Conservation (phyloP, 1,140 invertebrate species). For the Elysia chlorotica region DNA sequence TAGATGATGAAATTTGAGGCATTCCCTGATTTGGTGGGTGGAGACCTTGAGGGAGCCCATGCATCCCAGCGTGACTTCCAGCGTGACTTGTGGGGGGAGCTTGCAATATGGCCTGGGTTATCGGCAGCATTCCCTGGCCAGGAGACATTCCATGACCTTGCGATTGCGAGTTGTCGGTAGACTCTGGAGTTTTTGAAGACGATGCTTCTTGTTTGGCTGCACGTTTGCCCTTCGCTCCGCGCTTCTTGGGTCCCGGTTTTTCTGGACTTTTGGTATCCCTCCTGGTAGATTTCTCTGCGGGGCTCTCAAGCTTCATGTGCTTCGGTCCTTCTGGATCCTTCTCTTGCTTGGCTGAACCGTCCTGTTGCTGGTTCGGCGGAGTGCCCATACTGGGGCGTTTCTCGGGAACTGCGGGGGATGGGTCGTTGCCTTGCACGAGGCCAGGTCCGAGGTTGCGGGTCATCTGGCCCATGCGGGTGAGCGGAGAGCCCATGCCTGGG, state of each 20-base stretch:
- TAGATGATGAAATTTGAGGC: too few species aligned
- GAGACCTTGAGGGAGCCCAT: too few species aligned
- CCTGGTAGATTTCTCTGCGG: background rate
- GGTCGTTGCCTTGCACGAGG: background rate
- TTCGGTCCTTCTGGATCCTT: background rate
- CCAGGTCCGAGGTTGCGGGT: slow-evolving; percentile 6
- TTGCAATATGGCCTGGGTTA: background rate
- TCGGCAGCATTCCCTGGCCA: too few species aligned
- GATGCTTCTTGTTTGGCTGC: background rate
- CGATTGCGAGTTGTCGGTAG: too few species aligned
- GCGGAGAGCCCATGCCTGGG: slow-evolving; percentile 6
- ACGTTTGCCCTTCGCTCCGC: too few species aligned
- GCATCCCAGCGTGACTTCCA: too few species aligned
- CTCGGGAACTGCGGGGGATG: slow-evolving; percentile 1
- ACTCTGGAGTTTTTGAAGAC: background rate
- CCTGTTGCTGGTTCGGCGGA: background rate
- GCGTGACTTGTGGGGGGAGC: background rate
- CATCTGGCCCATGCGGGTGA: slow-evolving; percentile 21
- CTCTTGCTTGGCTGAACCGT: background rate
- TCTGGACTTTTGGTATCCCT: too few species aligned
- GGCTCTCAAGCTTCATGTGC: background rate
- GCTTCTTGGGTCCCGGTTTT: too few species aligned
- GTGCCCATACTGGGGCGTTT: background rate
- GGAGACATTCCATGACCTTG: too few species aligned
- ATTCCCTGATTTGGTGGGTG: too few species aligned